Evolutionary conservation across 2,113 vertebrate species (phyloP).

Genomic region (Charina bottae): DNA sequence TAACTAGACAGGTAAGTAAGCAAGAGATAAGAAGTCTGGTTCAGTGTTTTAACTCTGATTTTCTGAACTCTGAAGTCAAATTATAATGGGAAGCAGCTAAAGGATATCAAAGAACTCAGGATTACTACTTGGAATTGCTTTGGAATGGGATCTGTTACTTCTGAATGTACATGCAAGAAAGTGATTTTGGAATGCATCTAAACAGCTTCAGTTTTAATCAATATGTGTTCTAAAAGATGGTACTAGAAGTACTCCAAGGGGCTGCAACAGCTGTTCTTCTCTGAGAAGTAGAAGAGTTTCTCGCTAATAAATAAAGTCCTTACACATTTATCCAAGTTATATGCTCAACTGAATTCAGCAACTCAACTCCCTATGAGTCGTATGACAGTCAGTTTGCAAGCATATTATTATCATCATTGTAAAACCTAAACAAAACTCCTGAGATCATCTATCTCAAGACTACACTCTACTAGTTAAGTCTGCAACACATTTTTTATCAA

Average conservation of each 20-base stretch:
- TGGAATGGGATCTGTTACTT: not conserved
- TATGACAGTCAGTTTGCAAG: not conserved
- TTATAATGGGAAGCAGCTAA: not conserved
- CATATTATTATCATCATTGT: not conserved
- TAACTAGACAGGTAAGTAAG: slow-evolving; percentile 78
- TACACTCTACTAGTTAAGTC: not conserved
- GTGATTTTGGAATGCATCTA: not conserved
- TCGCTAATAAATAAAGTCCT: not conserved
- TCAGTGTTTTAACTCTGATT: not conserved
- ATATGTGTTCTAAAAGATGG: not conserved
- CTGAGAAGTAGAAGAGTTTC: not conserved
- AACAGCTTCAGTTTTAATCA: not conserved
- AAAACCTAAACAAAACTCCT: not conserved
- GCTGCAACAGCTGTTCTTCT: not conserved
- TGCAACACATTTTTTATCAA: not conserved
- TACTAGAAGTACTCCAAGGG: not conserved
- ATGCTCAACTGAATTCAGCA: not conserved
- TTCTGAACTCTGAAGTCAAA: not conserved
- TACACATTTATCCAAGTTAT: not conserved
- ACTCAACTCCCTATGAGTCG: not conserved
- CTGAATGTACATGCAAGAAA: not conserved
- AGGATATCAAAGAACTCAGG: not conserved
- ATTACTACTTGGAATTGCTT: not conserved
- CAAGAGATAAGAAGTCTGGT: not conserved
- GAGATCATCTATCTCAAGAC: not conserved